phyloP scores from a whole-genome alignment of 2,888 invertebrate genomes.

The Cecidostiba fungosa region DNA sequence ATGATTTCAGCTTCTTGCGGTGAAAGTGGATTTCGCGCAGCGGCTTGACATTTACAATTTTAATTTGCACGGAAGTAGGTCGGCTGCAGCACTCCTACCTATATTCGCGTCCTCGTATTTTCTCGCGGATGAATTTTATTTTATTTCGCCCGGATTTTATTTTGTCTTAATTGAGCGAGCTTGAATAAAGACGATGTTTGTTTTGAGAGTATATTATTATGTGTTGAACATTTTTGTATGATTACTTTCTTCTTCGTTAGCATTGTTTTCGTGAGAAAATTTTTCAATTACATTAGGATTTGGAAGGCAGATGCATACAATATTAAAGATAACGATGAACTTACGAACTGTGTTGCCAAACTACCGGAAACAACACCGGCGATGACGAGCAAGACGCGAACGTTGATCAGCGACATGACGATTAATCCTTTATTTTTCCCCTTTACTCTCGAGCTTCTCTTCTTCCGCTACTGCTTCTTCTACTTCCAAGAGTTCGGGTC shows the following conservation, averaged over 20 bases:
- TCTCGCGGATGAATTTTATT: slow-evolving; percentile 11
- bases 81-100: background rate
- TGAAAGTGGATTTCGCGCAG: background rate
- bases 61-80: slow-evolving; percentile 34
- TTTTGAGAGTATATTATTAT: background rate
- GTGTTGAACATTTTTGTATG: background rate
- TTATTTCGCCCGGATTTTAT: background rate
- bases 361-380: background rate
- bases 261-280: background rate
- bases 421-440: background rate
- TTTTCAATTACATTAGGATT: no score
- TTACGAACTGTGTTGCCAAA: background rate
- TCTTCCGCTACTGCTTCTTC: background rate
- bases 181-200: background rate
- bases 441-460: background rate
- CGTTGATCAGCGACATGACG: slow-evolving; percentile 1
- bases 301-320: no score
- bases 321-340: background rate
- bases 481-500: background rate
- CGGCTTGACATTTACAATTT: slow-evolving; percentile 37
- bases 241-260: background rate
- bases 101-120: slow-evolving; percentile 11
- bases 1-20: slow-evolving; percentile 1
- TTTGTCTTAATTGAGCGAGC: background rate
- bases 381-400: background rate